phyloP scores from a whole-genome alignment of 2,113 vertebrate genomes.

The Notothenia rossii region DNA sequence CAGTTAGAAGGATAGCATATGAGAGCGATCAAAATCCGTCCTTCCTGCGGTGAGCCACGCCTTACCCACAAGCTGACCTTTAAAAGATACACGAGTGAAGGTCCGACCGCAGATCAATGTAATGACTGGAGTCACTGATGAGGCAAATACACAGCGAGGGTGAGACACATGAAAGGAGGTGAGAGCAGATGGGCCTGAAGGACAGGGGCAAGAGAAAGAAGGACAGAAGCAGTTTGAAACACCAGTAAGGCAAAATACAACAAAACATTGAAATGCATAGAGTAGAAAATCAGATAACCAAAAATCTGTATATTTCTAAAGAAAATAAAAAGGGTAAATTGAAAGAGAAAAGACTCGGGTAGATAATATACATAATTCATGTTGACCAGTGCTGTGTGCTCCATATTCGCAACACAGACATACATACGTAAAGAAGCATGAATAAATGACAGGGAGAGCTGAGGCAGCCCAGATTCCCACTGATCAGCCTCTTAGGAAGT shows the following conservation, averaged over 20 bases:
- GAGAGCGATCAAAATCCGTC: slow-evolving; percentile 26
- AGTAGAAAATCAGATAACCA: not conserved
- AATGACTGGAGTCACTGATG: slow-evolving; percentile 56
- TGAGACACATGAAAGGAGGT: slow-evolving; percentile 34
- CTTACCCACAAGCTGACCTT: slow-evolving; percentile 29
- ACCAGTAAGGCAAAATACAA: not conserved
- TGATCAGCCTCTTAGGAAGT: slow-evolving; percentile 27
- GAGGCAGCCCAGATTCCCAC: slow-evolving; percentile 28
- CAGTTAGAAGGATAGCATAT: not conserved
- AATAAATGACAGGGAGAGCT: slow-evolving; percentile 38
- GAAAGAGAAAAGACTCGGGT: slow-evolving; percentile 20
- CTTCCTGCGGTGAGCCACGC: slow-evolving; percentile 11
- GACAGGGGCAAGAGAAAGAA: slow-evolving; percentile 1
- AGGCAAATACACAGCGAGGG: slow-evolving; percentile 35
- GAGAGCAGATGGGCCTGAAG: slow-evolving; percentile 16
- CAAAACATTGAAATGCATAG: not conserved
- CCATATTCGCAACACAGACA: slow-evolving; percentile 46
- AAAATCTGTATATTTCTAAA: not conserved
- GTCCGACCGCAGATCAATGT: slow-evolving; percentile 52
- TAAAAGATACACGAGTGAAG: slow-evolving; percentile 41
- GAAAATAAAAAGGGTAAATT: slow-evolving; percentile 5
- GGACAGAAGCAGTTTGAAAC: slow-evolving; percentile 17
- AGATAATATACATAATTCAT: slow-evolving; percentile 75
- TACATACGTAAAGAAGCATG: slow-evolving; percentile 47
- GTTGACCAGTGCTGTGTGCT: slow-evolving; percentile 33